phyloP scores from a whole-genome alignment of 1,140 invertebrate species.

The Wiebesia pumilae region DNA sequence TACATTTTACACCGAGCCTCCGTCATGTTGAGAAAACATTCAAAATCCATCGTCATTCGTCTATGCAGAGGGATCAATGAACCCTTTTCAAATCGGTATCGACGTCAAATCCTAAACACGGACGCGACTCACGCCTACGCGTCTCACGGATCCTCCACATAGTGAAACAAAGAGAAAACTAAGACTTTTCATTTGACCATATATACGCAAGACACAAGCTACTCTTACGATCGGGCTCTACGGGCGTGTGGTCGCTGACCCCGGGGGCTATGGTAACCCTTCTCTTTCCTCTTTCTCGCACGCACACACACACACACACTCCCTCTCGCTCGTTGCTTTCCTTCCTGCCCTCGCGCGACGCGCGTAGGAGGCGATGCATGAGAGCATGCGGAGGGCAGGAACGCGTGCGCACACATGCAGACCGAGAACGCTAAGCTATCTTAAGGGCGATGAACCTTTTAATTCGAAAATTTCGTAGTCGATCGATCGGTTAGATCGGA shows the following conservation, averaged over 20 bases:
- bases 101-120: not conserved
- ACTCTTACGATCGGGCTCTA: not conserved
- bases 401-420: conserved; percentile 31
- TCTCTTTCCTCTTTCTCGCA: conserved; percentile 48
- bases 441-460: conserved; percentile 63
- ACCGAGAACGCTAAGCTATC: not conserved
- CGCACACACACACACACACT: not conserved
- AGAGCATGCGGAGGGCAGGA: conserved; percentile 10
- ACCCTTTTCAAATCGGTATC: not conserved
- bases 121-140: not conserved
- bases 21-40: not conserved
- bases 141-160: not conserved
- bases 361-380: conserved; percentile 37
- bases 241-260: conserved; percentile 63
- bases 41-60: not conserved
- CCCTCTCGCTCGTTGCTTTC: not conserved
- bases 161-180: not conserved
- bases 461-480: conserved; percentile 47
- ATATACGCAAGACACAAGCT: conserved; percentile 13
- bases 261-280: conserved; percentile 65
- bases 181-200: conserved; percentile 11
- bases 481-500: conserved; percentile 42
- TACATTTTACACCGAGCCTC: not conserved
- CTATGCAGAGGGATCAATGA: not conserved
- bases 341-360: conserved; percentile 4